Base-by-base conservation (phyloP, 1,140 invertebrate genomes). In the Ceratina calcarata region DNA sequence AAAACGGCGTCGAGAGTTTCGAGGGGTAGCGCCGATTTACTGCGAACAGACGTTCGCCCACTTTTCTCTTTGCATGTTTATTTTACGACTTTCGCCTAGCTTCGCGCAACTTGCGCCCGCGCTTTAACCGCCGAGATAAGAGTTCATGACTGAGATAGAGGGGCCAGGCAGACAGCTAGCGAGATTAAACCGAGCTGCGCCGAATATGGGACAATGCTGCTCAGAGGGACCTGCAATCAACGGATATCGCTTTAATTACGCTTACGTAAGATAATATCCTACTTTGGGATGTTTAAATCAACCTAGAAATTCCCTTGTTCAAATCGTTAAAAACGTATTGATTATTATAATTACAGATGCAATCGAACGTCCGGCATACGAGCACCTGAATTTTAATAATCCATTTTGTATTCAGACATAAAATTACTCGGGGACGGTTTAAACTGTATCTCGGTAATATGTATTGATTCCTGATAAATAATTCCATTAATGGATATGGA, bases 1-100 rank as follows among this genome's bases (percentile, higher is more conserved):
- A 65, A 77, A 81, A 81, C 79, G 68, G 51, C 45, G 53, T 60
- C 60, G 55, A 61, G 64, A 75, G 65, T 80, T 76, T 67, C 78
- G 71, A n/a, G 55, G 51, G 65, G 53, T 24, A 24, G 55, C 72
- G 13, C 71, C 57, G 78, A 75, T 80, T 80, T 68, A 80, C 71
- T 15, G n/a, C 72, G 3, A 45, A 6, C 27, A 45, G 32, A 57
- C 45, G 20, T 13, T 45, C 24, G 7, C n/a, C 20, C 57, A 57
- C 16, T 45, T 58, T 18, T 72, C 64, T n/a, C 13, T 71, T 78
- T 57, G 61, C 62, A 22, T 24, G 78, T 58, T 79, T 79, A 79
- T 74, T 79, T 74, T 20, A 60, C 53, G 22, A 73, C 32, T 79
- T 73, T 15, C 60, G 1, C 32, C 69, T 2, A 24, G 20, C n/a